Evolutionary conservation across 2,797 vertebrate genomes (phyloP), one percentile per base, ranked within the genome.

Genomic region (Chelmon rostratus): DNA sequence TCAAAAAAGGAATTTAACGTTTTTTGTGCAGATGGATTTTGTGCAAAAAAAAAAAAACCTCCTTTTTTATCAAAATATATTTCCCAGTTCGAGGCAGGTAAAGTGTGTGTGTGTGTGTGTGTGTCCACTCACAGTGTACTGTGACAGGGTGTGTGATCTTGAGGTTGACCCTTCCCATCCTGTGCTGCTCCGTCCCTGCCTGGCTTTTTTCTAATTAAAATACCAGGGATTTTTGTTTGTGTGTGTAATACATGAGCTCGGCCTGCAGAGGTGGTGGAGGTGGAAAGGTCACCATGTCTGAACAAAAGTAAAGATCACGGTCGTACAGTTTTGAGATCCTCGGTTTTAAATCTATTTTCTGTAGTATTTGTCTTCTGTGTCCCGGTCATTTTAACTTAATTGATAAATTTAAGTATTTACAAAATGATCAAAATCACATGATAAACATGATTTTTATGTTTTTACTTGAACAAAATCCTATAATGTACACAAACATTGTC

Each of bases 171-270:
- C 75, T 80, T 73, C 71, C 69, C 61, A 76, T 68, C 69, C 58
- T 57, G 86, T 35, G 56, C 49, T 77, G 56, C 56, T 58, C 53
- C 2, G 1, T 47, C 70, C 46, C 68, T 44, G 66, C 57, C 42
- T 44, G 58, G 0, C 18, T 44, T 57, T 16, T 35, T 46, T 31
- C 25, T 59, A 85, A 91, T 89, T 81, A 85, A 88, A 90, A 89
- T 83, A 74, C 54, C 79, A 56, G 59, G 40, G 70, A 72, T 85
- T 85, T 88, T 56, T 84, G 79, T 86, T 56, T 68, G 69, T 53
- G 71, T 73, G 68, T 83, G 75, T 83, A 65, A 74, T 75, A 84
- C 76, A 75, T 53, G 73, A 75, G 57, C 70, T 76, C 19, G 5
- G 58, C 78, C 81, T 42, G 68, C 69, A 70, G 63, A 85, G 74